Evolutionary conservation across 2,888 invertebrate species (phyloP), one percentile per base, ranked within the genome.

Genomic region (Notodromas monacha): DNA sequence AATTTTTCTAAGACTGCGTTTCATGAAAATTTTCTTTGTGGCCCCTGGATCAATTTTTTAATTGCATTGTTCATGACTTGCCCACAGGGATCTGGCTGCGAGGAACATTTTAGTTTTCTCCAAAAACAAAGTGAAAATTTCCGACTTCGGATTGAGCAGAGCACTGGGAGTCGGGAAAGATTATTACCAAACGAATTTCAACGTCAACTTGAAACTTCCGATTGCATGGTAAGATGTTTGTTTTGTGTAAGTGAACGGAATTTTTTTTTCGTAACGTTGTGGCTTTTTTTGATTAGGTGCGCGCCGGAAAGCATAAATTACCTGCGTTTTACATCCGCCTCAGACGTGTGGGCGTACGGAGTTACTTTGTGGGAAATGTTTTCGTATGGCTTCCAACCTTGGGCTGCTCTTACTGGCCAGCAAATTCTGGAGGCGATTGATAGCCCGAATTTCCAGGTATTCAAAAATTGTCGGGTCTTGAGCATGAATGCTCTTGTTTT

Each of bases 281-380:
- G n/a, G 27, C 31, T 30, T 37, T 29, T 34, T 36, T 30, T 5
- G 32, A 30, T 11, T 36, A 68, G 68, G 69, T 89, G 89, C 55
- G 89, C 92, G 0, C 89, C 92, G 0, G 92, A 96, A 51, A 84
- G 81, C 47, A 89, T 96, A 40, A 72, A 79, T 39, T 89, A 74
- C 48, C 56, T 92, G 35, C 65, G 77, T 34, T 96, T 96, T 48
- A 96, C 92, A 2, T 76, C 81, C 4, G 68, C 86, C 4, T 81
- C 81, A 33, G 96, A 96, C 46, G 81, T 89, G 0, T 96, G 92
- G 92, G 81, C 92, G 0, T 96, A 69, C 47, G 92, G 77, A 3
- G 79, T 89, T 0, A 81, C 86, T n/a, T 55, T 96, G 1, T 96
- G 92, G 92, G 96, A 96, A 51, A 79, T 92, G 77, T 96, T 92